These are phyloP conservation scores for Tenthredo notha DNA, from an alignment of 2,888 invertebrate genomes.

Conservation along the genomic window DNA sequence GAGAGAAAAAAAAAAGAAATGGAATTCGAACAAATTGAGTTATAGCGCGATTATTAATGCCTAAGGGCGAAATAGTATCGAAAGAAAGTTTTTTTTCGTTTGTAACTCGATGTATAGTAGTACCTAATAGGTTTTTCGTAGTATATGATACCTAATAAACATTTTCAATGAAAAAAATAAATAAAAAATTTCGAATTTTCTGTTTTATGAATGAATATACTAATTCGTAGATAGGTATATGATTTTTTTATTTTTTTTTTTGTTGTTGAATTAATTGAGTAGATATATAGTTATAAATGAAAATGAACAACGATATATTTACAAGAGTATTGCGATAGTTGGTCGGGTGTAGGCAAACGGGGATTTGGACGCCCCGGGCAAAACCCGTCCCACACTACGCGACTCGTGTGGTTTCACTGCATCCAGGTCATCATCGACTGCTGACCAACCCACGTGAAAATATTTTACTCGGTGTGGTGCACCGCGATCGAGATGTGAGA, in stretches of 20 bases:
- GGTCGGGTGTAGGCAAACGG: slow-evolving; percentile 1
- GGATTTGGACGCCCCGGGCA: slow-evolving; percentile 54
- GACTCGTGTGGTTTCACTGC: slow-evolving; percentile 61
- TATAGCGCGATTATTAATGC: not conserved
- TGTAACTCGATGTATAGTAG: not conserved
- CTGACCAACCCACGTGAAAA: slow-evolving; percentile 64
- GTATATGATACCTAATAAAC: not conserved
- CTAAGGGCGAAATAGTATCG: not conserved
- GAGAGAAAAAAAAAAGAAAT: not conserved
- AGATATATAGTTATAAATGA: not conserved
- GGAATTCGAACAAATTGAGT: not conserved
- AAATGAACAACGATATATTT: not conserved
- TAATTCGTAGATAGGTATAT: not conserved
- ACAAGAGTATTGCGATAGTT: not conserved
- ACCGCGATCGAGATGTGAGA: not conserved
- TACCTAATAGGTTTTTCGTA: too few species aligned
- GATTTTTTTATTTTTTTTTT: too few species aligned
- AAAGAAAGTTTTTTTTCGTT: slow-evolving; percentile 25
- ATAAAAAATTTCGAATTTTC: too few species aligned
- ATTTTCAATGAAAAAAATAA: not conserved
- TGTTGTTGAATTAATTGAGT: too few species aligned
- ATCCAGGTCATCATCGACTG: slow-evolving; percentile 67
- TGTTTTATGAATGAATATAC: not conserved
- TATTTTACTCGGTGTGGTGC: slow-evolving; percentile 35
- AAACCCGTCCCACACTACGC: slow-evolving; percentile 57